These are phyloP conservation scores for Stichopus horrens DNA, from an alignment of 53 echinoderm and acorn worm species.

Conservation along the genomic window DNA sequence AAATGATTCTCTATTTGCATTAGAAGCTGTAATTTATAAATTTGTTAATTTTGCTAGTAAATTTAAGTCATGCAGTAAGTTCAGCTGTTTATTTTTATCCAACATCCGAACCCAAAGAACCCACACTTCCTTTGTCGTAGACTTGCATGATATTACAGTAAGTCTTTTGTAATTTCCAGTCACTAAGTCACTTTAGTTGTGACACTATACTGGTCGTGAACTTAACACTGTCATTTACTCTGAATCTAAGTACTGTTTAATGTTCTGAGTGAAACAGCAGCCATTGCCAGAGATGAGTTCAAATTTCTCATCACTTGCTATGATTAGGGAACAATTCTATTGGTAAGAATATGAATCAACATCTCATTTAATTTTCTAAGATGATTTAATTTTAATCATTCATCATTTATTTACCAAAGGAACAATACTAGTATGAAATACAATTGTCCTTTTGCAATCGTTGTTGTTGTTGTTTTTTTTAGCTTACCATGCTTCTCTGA, in stretches of 20 bases:
- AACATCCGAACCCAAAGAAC: too few relatives aligned
- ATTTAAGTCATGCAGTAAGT: too few relatives aligned
- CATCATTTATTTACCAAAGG: background rate
- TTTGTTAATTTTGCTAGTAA: too few relatives aligned
- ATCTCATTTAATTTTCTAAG: background rate
- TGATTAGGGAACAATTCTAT: background rate
- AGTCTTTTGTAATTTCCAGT: too few relatives aligned
- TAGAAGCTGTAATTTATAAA: too few relatives aligned
- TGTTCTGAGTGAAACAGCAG: background rate
- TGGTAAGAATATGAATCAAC: background rate
- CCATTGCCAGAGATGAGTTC: background rate
- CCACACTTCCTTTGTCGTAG: too few relatives aligned
- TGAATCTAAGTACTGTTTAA: background rate
- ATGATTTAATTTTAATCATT: background rate
- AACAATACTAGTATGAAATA: background rate
- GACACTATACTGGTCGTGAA: background rate
- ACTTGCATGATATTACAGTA: too few relatives aligned
- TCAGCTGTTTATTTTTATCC: too few relatives aligned
- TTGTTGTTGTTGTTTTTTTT: background rate
- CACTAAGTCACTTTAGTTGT: too few relatives aligned
- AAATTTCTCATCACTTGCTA: background rate
- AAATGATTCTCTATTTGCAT: too few relatives aligned
- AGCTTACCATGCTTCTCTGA: background rate
- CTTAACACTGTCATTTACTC: background rate
- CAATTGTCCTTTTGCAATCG: background rate